Evolutionary conservation across 2,888 invertebrate species (phyloP).

Genomic region (Thereva unica): DNA sequence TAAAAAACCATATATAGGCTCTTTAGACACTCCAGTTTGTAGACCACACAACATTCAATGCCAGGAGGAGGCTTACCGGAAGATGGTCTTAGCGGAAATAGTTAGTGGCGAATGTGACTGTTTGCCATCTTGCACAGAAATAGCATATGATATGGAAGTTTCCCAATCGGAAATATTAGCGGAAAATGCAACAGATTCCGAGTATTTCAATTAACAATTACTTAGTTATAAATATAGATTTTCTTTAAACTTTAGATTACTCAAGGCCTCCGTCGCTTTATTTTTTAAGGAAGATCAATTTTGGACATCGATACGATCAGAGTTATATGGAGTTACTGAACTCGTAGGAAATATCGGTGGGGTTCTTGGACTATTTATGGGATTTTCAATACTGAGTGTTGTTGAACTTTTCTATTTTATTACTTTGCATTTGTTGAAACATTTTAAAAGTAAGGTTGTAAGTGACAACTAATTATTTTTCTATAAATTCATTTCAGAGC

Average conservation of each 20-base stretch:
- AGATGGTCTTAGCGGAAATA: background rate
- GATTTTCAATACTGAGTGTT: constrained; percentile 59
- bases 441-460: background rate
- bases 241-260: background rate
- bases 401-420: constrained; percentile 58
- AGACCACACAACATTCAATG: background rate
- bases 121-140: constrained; percentile 16
- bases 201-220: too few relatives aligned
- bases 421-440: background rate
- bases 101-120: constrained; percentile 17
- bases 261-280: constrained; percentile 1
- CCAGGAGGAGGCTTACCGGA: background rate
- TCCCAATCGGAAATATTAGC: background rate
- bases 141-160: constrained; percentile 30
- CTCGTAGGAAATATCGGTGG: constrained; percentile 61
- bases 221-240: background rate
- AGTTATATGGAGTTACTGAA: constrained; percentile 59
- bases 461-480: too few relatives aligned
- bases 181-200: too few relatives aligned
- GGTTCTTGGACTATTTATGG: constrained; percentile 59
- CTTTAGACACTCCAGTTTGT: too few relatives aligned
- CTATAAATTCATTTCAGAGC: too few relatives aligned
- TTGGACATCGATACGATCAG: constrained; percentile 59
- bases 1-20: too few relatives aligned
- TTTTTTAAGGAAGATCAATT: constrained; percentile 59